Base-by-base conservation (phyloP, 2,888 invertebrate genomes). In the Miltochrista miniata region DNA sequence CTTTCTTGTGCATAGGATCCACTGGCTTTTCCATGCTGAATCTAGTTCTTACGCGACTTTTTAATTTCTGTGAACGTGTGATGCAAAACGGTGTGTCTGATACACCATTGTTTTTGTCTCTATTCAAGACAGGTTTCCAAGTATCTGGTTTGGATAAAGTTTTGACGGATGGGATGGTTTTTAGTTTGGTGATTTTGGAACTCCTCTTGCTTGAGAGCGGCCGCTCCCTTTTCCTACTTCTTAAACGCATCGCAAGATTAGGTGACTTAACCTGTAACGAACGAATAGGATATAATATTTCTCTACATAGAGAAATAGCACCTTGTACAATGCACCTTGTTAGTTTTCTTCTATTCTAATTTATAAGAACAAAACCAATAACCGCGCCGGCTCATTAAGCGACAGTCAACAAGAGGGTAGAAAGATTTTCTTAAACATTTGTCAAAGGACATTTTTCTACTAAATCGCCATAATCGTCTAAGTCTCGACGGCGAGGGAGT, bases 161-260 rank as follows among this genome's bases (percentile, higher is more conserved):
- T 47, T 74, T 80, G 2, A 81, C 59, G 0, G 83, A 69, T 59
- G 81, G 83, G 41, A 48, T 29, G 11, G 78, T 74, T 51, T 82
- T 81, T 14, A 85, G 60, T 48, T 81, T 87, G 0, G 82, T 74
- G 5, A 85, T 75, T 68, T 76, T 83, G 29, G 74, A 70, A 45
- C 78, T 67, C 61, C 79, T 83, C 69, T 83, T 84, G 69, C 77
- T 82, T 73, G 87, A 85, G 84, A 93, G 87, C 78, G 92, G 90
- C 66, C 93, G 92, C 85, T 93, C 93, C 76, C 93, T 92, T 76
- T 93, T 93, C 71, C 94, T 93, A 82, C 94, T 94, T 83, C 95
- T 93, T 79, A 94, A 87, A 93, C 94, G 94, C 94, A 94, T 94
- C 62, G 88, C 90, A 90, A 81, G 70, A 74, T 73, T 65, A 78